Evolutionary conservation across 1,140 invertebrate genomes (phyloP), one percentile per base, ranked within the genome.

Genomic region (Achroia grisella): DNA sequence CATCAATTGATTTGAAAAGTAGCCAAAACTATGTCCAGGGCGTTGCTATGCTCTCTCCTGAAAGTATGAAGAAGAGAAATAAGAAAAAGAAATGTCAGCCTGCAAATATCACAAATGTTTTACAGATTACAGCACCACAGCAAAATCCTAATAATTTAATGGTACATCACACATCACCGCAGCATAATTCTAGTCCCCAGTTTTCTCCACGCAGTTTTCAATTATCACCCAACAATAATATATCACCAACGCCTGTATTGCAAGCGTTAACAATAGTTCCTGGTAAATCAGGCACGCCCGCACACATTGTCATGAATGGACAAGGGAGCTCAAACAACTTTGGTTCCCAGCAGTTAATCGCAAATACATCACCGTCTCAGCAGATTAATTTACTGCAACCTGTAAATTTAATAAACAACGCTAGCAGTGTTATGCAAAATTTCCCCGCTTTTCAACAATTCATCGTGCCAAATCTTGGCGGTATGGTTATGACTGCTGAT

Each of bases 401-500:
- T 0, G 92, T 95, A 10, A 95, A 94, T 86, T 75, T 93, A 28
- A 87, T 94, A 14, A 93, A 93, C 61, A 91, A 92, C 2, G 86
- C 90, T 0, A 89, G 89, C 9, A 89, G 90, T 6, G 90, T 93
- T 46, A 90, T 93, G 34, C 91, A 92, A 50, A 93, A 94, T 69
- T 92, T 94, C 63, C 92, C 92, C 0, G 90, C 92, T 0, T 93
- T 94, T 42, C 94, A 95, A 62, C 93, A 95, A 62, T 92, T 95
- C 59, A 91, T 95, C 36, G 90, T 95, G 35, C 93, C 94, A 2
- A 93, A 93, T 56, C 73, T 94, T 1, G 92, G 93, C 1, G 88
- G 93, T 51, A 89, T 95, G 89, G 89, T 93, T 35, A 90, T 91
- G 92, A 89, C 93, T 13, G 89, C 92, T 15, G 90, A 93, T 58